Percentiles rank a stretch among this genome's conserved stretches.
Conservation (phyloP, 1,140 invertebrate genomes). For the Tetraneura akinire region DNA sequence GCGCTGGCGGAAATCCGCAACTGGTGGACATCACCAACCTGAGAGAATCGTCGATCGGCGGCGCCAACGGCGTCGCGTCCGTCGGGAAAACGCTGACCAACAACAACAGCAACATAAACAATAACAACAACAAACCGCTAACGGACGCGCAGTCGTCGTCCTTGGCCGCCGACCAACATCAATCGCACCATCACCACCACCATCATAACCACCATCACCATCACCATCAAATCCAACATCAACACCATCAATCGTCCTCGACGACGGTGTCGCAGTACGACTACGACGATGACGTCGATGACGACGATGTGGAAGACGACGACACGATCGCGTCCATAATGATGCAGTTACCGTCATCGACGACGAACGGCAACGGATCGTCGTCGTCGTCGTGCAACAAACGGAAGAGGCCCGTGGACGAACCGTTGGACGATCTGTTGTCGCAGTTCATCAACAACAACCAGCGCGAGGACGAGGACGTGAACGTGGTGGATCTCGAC, state of each 20-base stretch:
- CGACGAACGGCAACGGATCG: background rate
- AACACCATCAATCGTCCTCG: constrained; percentile 57
- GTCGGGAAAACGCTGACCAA: constrained; percentile 52
- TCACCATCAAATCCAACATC: constrained; percentile 56
- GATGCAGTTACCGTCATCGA: constrained; percentile 37
- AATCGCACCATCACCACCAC: constrained; percentile 42
- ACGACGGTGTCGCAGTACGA: constrained; percentile 57
- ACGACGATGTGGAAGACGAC: constrained; percentile 65
- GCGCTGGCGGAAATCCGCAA: constrained; percentile 50
- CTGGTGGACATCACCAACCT: constrained; percentile 57
- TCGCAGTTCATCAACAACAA: constrained; percentile 68
- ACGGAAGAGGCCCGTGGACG: constrained; percentile 24
- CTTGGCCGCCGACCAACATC: constrained; percentile 58
- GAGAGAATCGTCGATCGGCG: constrained; percentile 57
- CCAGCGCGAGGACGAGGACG: constrained; percentile 61
- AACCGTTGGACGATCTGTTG: constrained; percentile 30
- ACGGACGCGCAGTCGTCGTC: constrained; percentile 47
- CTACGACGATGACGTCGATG: constrained; percentile 64
- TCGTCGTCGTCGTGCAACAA: background rate
- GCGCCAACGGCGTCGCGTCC: constrained; percentile 56
- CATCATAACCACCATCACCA: background rate
- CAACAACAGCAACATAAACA: constrained; percentile 58
- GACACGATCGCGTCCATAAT: constrained; percentile 30
- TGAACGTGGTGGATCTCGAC: constrained; percentile 56
- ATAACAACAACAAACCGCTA: constrained; percentile 56